phyloP scores from a whole-genome alignment of 1,140 invertebrate genomes.

The Acromyrmex echinatior region DNA sequence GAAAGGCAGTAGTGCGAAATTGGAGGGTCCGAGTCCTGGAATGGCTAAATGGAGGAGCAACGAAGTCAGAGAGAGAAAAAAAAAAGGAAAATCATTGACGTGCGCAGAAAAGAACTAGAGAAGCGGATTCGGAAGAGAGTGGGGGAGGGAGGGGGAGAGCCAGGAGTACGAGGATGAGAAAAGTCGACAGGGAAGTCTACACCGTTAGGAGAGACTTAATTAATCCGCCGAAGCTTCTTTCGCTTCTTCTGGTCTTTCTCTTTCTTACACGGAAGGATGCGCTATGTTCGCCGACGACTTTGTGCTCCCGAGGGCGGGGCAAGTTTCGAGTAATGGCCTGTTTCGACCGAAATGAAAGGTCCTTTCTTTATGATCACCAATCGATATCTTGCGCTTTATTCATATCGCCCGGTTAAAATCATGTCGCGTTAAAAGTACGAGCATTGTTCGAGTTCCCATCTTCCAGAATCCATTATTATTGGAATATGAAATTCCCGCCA shows the following conservation, averaged over 20 bases:
- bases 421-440: constrained; percentile 50
- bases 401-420: constrained; percentile 50
- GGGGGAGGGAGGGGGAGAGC: background rate
- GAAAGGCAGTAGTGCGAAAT: constrained; percentile 80
- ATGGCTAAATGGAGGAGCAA: constrained; percentile 71
- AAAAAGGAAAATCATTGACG: constrained; percentile 44
- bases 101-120: constrained; percentile 51
- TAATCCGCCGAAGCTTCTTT: constrained; percentile 71
- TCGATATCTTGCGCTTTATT: constrained; percentile 61
- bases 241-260: constrained; percentile 43
- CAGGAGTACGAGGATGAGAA: constrained; percentile 68
- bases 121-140: constrained; percentile 65
- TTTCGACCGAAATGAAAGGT: constrained; percentile 54
- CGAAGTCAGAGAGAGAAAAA: constrained; percentile 38
- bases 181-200: constrained; percentile 75
- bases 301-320: constrained; percentile 43
- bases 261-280: constrained; percentile 59
- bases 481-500: constrained; percentile 11
- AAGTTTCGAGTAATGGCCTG: constrained; percentile 63
- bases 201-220: constrained; percentile 75
- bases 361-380: constrained; percentile 65
- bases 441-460: constrained; percentile 7
- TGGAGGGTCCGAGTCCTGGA: constrained; percentile 75
- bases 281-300: constrained; percentile 66
- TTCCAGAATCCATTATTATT: constrained; percentile 34